These are phyloP conservation scores for Acrossocheilus wenchowensis DNA, from an alignment of 2,797 vertebrate genomes.

Conservation along the genomic window DNA sequence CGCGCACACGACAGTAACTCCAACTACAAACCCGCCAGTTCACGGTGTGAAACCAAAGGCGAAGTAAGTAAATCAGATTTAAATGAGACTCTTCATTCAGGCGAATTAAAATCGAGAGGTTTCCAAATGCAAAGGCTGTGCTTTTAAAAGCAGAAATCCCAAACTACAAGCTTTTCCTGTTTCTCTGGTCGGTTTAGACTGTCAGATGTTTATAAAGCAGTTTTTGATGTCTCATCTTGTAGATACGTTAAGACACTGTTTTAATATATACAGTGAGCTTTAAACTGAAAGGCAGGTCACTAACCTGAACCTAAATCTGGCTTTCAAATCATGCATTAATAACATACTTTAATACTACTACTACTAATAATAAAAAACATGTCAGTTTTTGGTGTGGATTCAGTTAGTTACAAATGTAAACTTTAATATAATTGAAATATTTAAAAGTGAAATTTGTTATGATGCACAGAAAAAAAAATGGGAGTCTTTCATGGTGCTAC, in stretches of 20 bases:
- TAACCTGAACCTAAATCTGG: background rate
- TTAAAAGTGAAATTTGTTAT: background rate
- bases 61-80: conserved; percentile 61
- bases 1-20: conserved; percentile 62
- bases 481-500: background rate
- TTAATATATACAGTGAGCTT: background rate
- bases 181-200: conserved; percentile 61
- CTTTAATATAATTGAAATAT: background rate
- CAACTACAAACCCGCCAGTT: conserved; percentile 54
- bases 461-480: background rate
- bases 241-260: background rate
- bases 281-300: background rate
- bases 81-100: background rate
- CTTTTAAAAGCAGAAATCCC: conserved; percentile 10
- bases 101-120: background rate
- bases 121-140: background rate
- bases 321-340: background rate
- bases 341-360: background rate
- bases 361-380: background rate
- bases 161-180: conserved; percentile 75
- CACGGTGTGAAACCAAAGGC: conserved; percentile 31
- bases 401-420: background rate
- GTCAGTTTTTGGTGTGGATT: background rate
- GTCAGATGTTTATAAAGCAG: background rate
- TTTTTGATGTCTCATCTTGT: conserved; percentile 3